Evolutionary conservation across 2,888 invertebrate species (phyloP), one percentile per base, ranked within the genome.

Genomic region (Thumatha senex): DNA sequence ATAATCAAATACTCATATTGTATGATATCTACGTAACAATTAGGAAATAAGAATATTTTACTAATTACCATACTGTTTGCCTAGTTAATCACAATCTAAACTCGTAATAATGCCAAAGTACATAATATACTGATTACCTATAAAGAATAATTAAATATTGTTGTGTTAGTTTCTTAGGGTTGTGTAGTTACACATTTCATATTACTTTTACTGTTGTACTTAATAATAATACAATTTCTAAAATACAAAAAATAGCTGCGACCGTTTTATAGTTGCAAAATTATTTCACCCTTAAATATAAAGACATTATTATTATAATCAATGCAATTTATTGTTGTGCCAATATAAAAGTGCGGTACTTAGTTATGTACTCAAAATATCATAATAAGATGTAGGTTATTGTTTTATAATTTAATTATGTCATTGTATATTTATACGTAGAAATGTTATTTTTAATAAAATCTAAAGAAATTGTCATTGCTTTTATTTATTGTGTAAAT

Each of bases 391-490:
- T 61, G 50, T 79, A 80, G 72, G 70, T 45, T 80, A 83, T 78
- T 63, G 63, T 85, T 86, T 86, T 86, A 67, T 86, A 85, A 83
- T 72, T 74, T 80, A 81, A 74, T 57, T 67, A 58, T 63, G 18
- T 24, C 18, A 5, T 4, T 24, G 57, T 73, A 79, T 84, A 84
- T 81, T 79, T 83, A 82, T 79, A 78, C 72, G 82, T 88, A 88
- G 86, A 52, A 74, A 80, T 67, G 83, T 84, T 86, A 84, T 85
- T 88, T 84, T 86, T 83, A 87, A 76, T 87, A 88, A 88, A 88
- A 78, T 65, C 57, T 60, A 55, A 67, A 56, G 60, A 82, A 24
- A 24, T 24, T 24, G 18, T 24, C 3, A 24, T 24, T 24, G 18
- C 5, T 24, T 2, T 4, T 24, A 4, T 24, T 24, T 4, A n/a